Evolutionary conservation across 2,888 invertebrate genomes (phyloP), one percentile per base, ranked within the genome.

Genomic region (Lutraria lutraria): DNA sequence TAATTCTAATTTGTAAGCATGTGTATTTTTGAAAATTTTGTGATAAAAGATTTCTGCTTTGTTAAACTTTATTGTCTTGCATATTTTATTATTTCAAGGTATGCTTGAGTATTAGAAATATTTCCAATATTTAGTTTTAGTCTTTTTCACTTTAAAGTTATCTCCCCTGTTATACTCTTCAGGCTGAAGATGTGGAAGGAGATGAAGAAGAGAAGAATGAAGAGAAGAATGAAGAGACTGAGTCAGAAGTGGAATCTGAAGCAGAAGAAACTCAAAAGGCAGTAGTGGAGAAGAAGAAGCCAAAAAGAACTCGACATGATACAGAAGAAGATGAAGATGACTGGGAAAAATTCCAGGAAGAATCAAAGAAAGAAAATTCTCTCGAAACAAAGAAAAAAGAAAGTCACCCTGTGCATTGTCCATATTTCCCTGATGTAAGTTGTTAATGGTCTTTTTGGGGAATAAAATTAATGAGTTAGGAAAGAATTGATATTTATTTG

Each of bases 341-440:
- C 96, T 99, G 99, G 99, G 98, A 99, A 95, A 98, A 98, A 94
- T 98, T 99, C 97, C 99, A 99, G 97, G 98, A 98, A 95, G 98
- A 98, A 95, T 97, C 99, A 56, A 96, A 96, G 92, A 96, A 96
- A 91, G 99, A 99, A 96, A 98, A 98, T 93, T 97, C 97, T 25
- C 97, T 99, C 72, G 99, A 99, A 97, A 98, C 99, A 12, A 98
- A 98, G 95, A 99, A 99, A 81, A 99, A 99, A 97, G 97, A 98
- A 94, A 99, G 99, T 21, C 99, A 99, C 96, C 97, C 98, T n/a
- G 99, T 99, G 52, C 99, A 99, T 97, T 98, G 99, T 97, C 99
- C 99, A 0, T 98, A 98, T 96, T 99, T 98, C 97, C 99, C 99
- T 8, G 98, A 98, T 96, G 98, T 98, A 96, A 96, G 97, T 95